A percentile compares a stretch with the other conserved stretches of the same genome.
Conservation (phyloP, 2,113 vertebrate genomes). For the Xyrauchen texanus region DNA sequence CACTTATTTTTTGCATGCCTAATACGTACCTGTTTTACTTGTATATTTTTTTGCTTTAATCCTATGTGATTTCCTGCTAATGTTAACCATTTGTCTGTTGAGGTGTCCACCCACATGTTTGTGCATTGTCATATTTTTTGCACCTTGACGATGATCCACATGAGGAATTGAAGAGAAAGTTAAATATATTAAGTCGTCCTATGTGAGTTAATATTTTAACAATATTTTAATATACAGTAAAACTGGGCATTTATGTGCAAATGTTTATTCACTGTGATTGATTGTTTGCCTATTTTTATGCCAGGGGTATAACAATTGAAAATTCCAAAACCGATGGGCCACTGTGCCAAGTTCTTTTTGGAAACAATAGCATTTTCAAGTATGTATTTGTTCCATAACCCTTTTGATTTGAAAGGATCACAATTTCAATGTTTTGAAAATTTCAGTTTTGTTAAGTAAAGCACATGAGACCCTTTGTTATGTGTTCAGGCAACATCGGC, state of each 20-base stretch:
- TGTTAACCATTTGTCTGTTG: too few species aligned
- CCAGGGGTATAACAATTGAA: constrained; percentile 83
- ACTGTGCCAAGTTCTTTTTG: constrained; percentile 89
- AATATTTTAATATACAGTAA: background rate
- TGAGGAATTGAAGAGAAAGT: constrained; percentile 86
- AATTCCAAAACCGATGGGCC: constrained; percentile 86
- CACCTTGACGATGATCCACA: constrained; percentile 84
- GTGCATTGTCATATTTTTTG: background rate
- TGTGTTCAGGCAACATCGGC: constrained; percentile 84
- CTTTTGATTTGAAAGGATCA: too few species aligned
- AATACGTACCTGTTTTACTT: too few species aligned
- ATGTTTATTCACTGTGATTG: background rate
- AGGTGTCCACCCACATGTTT: too few species aligned
- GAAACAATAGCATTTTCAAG: constrained; percentile 95
- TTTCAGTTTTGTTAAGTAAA: too few species aligned
- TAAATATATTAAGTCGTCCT: constrained; percentile 84
- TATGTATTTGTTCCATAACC: constrained; percentile 69
- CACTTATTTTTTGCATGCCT: too few species aligned
- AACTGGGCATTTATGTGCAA: background rate
- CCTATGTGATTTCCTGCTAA: too few species aligned
- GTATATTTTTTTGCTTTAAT: too few species aligned
- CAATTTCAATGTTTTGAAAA: too few species aligned
- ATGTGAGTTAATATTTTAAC: constrained; percentile 72
- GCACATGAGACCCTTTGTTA: background rate
- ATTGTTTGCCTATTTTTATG: constrained; percentile 37